Base-by-base conservation (phyloP, 2,888 invertebrate genomes). In the Mechanitis messenoides region DNA sequence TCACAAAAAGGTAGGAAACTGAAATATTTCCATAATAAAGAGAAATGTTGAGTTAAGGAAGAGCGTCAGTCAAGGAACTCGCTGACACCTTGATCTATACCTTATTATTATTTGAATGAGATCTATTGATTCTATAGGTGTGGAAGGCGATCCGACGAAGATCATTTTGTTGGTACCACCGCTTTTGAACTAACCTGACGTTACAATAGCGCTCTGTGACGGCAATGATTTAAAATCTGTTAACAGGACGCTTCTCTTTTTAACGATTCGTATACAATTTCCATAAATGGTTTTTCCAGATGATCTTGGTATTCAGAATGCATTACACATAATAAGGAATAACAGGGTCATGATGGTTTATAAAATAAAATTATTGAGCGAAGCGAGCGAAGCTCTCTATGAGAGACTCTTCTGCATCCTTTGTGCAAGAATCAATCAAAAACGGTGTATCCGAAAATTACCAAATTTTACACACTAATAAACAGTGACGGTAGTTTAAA, bases 151-250 rank as follows among this genome's bases (percentile, higher is more conserved):
- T 85, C 82, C 80, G 66, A 74, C 83, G 81, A 79, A 82, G 86
- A 90, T 89, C 90, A 89, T 90, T 89, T 89, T 88, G 89, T 89
- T 83, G 84, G 82, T 80, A 76, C 83, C 81, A 86, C 87, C 87
- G 84, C 87, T 89, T 88, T 85, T 88, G 89, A 87, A 87, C 87
- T 84, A 87, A 88, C 85, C 78, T 89, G 90, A 90, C 90, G 81
- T 87, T 82, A 90, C 90, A 90, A 90, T 90, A 83, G 90, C 75
- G 78, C 72, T 81, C 76, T 69, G 76, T 85, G 90, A 90, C 87
- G 86, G 90, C 88, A 88, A 89, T 90, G 90, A 90, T 90, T 90
- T 90, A 90, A 90, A 90, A 90, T 89, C 89, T 89, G 90, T 90
- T 90, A 89, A 90, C 90, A 89, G 88, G 83, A 84, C 85, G 87